These are phyloP conservation scores for Rosalia funebris DNA, from an alignment of 2,888 invertebrate genomes.

Conservation along the genomic window DNA sequence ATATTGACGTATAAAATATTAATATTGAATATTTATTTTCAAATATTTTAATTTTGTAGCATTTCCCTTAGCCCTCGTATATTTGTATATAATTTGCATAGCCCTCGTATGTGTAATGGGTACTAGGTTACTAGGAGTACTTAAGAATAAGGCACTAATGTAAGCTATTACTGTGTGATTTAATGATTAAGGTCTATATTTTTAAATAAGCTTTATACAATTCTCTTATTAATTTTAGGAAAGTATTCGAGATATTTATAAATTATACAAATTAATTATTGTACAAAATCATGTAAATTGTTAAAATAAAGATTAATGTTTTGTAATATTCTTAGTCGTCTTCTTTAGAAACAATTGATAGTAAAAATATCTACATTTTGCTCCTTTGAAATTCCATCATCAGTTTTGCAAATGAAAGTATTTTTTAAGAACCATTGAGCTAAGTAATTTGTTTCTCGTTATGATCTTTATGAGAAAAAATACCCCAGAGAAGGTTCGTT, in stretches of 20 bases:
- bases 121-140: constrained; percentile 45
- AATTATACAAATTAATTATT: constrained; percentile 43
- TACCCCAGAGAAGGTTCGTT: no score
- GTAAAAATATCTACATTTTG: no score
- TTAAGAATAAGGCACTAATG: constrained; percentile 43
- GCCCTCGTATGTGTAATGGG: constrained; percentile 24
- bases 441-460: no score
- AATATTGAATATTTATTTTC: no score
- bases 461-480: no score
- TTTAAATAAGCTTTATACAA: constrained; percentile 44
- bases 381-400: no score
- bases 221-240: constrained; percentile 38
- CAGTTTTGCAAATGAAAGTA: no score
- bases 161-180: constrained; percentile 45
- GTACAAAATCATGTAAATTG: constrained; percentile 41
- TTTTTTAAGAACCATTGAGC: no score
- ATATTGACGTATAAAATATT: no score
- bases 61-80: constrained; percentile 8
- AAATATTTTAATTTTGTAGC: no score
- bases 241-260: constrained; percentile 40
- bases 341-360: no score
- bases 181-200: constrained; percentile 41
- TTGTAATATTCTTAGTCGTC: constrained; percentile 11
- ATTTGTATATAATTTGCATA: constrained; percentile 23
- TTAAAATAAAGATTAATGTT: constrained; percentile 44